Evolutionary conservation across 1,140 invertebrate genomes (phyloP), one percentile per base, ranked within the genome.

Genomic region (Parasteatoda tepidariorum): DNA sequence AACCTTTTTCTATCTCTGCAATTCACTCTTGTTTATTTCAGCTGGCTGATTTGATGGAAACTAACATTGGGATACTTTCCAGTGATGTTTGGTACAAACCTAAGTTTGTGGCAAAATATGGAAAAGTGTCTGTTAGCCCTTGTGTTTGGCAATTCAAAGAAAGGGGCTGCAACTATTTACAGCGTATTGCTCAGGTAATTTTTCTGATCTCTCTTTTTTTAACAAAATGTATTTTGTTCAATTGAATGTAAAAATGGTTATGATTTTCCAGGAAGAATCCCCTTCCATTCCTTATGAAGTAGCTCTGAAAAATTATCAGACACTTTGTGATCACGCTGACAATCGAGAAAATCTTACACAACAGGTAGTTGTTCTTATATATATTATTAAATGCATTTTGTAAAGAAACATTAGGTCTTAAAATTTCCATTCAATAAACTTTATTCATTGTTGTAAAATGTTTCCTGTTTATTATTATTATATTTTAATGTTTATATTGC

Each of bases 241-340:
- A 61, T 24, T 9, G n/a, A 24, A 28, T 61, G 1, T 7, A 61
- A 24, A 28, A n/a, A n/a, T 22, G 9, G 1, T 61, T 61, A 6
- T 57, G 2, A 22, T 30, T 71, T 34, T 48, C 4, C 57, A 83
- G 81, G 28, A 7, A 73, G 81, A 83, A 6, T 15, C 30, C 7
- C 7, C 30, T n/a, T 83, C 83, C 18, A 84, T 84, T 70, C 83
- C 83, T 48, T 76, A 78, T 62, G 73, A 84, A 70, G 38, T 75
- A 87, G 88, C 28, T 87, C 88, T 64, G 88, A 89, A 85, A 88
- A 88, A 84, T 85, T 89, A 71, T 88, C 89, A 84, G 88, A 88
- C 31, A 89, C 88, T 61, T 87, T 90, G 85, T 88, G 90, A 85
- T 89, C 48, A 76, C 62, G 34, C 83, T 30, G 83, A 84, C 62